Percentiles rank a stretch among this genome's conserved stretches.
Evolutionary conservation across 2,888 invertebrate species (phyloP).

Genomic region (Mesochorus sp.): DNA sequence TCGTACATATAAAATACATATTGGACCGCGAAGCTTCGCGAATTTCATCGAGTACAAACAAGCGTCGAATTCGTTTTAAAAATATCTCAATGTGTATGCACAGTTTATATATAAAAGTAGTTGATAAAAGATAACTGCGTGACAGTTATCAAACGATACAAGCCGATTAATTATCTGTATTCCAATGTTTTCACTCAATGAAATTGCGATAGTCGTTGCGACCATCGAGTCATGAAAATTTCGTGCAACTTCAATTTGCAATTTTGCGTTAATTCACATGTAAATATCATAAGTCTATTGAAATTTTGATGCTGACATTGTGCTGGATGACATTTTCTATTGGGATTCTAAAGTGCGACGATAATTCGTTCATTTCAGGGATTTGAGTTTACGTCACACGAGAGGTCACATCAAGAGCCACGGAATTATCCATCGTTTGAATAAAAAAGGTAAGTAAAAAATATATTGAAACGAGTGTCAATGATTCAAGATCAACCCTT

Average conservation of each 20-base stretch:
- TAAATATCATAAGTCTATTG: no score
- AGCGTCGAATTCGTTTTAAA: constrained; percentile 1
- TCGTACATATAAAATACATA: neutral
- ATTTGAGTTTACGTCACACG: no score
- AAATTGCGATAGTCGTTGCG: constrained; percentile 40
- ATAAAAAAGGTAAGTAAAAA: no score
- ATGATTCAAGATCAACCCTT: no score
- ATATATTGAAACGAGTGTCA: no score
- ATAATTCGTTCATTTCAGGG: no score
- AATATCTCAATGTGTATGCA: neutral
- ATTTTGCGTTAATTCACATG: no score
- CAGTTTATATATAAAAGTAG: neutral
- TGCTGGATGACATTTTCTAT: neutral
- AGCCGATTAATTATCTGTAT: constrained; percentile 32
- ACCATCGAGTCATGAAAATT: constrained; percentile 11
- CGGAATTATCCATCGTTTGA: no score
- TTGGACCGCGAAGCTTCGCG: neutral
- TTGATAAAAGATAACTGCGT: neutral
- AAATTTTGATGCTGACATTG: no score
- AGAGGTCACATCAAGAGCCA: no score
- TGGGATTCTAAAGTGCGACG: no score
- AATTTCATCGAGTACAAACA: constrained; percentile 36
- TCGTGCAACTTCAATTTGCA: constrained; percentile 5
- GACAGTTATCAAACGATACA: constrained; percentile 23
- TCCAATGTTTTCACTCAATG: constrained; percentile 27